Evolutionary conservation across 2,888 invertebrate genomes (phyloP).

Genomic region (Pseudanteris insignis): DNA sequence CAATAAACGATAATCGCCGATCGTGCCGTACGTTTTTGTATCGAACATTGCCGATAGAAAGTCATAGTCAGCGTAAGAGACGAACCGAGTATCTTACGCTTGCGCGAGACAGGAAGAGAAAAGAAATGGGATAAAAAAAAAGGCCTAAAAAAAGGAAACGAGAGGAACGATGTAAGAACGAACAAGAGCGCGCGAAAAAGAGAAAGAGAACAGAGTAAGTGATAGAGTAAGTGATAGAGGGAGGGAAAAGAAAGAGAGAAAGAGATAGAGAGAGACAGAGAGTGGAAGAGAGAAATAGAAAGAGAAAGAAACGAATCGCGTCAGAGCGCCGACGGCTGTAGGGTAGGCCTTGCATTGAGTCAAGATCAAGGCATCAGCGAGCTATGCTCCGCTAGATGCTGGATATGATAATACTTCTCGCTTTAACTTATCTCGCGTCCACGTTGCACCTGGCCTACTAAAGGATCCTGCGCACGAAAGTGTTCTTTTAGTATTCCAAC

Average conservation of each 20-base stretch:
- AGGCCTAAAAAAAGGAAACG: too few relatives aligned
- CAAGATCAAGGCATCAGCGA: slow-evolving; percentile 47
- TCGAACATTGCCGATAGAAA: slow-evolving; percentile 42
- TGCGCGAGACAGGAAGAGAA: too few relatives aligned
- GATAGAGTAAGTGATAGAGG: too few relatives aligned
- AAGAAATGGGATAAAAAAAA: too few relatives aligned
- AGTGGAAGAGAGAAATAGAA: slow-evolving; percentile 35
- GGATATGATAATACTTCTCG: slow-evolving; percentile 45
- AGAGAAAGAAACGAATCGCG: slow-evolving; percentile 23
- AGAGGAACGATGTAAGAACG: too few relatives aligned
- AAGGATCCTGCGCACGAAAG: slow-evolving; percentile 37
- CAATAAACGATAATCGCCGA: slow-evolving; percentile 30
- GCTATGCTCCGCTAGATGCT: slow-evolving; percentile 44
- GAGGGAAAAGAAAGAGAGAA: too few relatives aligned
- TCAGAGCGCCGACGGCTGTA: slow-evolving; percentile 44
- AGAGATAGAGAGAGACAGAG: too few relatives aligned
- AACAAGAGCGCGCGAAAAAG: slow-evolving; percentile 22
- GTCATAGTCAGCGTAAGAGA: slow-evolving; percentile 32
- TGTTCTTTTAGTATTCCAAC: slow-evolving; percentile 40
- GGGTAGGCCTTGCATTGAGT: slow-evolving; percentile 47
- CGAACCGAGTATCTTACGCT: too few relatives aligned
- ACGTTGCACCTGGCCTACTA: slow-evolving; percentile 44
- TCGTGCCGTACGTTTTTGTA: slow-evolving; percentile 28
- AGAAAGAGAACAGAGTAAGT: too few relatives aligned
- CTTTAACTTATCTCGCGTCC: slow-evolving; percentile 37